These are phyloP conservation scores for Penelope pileata DNA, from an alignment of 2,113 vertebrate species.

Conservation along the genomic window DNA sequence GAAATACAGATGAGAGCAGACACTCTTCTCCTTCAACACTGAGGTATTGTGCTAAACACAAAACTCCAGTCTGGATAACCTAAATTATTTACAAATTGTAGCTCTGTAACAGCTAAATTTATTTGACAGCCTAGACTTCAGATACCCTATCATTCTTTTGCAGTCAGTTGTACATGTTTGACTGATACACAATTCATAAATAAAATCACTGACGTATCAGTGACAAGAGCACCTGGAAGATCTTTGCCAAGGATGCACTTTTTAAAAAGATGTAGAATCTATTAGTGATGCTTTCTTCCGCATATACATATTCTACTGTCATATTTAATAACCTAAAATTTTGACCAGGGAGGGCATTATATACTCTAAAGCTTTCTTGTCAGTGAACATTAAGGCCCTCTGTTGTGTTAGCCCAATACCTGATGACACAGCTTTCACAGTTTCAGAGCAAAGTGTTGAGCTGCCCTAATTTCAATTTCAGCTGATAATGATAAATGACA, in stretches of 20 bases:
- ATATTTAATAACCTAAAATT: background rate
- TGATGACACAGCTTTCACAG: slow-evolving; percentile 22
- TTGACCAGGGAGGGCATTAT: background rate
- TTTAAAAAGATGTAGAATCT: background rate
- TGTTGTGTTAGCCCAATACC: background rate
- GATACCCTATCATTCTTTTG: background rate
- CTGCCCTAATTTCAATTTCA: slow-evolving; percentile 2
- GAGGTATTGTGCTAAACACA: background rate
- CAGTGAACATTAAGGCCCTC: background rate
- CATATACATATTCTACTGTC: background rate
- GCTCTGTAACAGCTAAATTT: background rate
- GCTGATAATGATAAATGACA: slow-evolving; percentile 25
- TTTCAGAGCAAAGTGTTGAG: slow-evolving; percentile 6
- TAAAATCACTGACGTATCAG: background rate
- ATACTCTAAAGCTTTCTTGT: slow-evolving; percentile 13
- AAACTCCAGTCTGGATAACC: background rate
- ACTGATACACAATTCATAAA: background rate
- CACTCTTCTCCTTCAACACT: background rate
- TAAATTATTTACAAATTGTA: background rate
- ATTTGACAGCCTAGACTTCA: background rate
- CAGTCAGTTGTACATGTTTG: background rate
- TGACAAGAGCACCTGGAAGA: background rate
- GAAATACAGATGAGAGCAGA: background rate
- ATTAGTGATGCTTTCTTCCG: background rate
- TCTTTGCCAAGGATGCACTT: background rate